A percentile compares a stretch with the other conserved stretches of the same genome.
Evolutionary conservation across 2,888 invertebrate genomes (phyloP).

Genomic region (Lucinisca nassula): DNA sequence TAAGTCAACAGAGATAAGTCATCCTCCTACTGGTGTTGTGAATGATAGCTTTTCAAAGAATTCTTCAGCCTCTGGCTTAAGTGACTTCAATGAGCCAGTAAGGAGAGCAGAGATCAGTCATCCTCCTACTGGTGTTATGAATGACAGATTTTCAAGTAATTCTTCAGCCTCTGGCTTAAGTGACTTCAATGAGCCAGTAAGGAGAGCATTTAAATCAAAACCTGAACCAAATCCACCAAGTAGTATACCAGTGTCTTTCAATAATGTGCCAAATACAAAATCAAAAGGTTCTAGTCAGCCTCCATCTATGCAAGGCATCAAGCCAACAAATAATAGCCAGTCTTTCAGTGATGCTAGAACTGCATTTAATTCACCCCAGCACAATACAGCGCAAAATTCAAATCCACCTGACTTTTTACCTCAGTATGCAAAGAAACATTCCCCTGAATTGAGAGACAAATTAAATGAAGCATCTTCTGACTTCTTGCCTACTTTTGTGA

Average conservation of each 20-base stretch:
- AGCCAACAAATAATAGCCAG: neutral
- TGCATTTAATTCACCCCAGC: neutral
- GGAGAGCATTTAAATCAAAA: neutral
- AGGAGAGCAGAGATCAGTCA: neutral
- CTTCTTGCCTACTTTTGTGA: conserved; percentile 24
- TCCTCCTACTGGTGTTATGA: neutral
- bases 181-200: neutral
- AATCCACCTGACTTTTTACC: conserved; percentile 34
- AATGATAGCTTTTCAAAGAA: neutral
- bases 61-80: neutral
- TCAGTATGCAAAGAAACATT: conserved; percentile 38
- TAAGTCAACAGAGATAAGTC: neutral
- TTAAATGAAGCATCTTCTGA: neutral
- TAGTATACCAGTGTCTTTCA: neutral
- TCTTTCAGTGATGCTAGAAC: neutral
- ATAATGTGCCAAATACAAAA: neutral
- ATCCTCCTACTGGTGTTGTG: neutral
- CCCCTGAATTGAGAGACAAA: conserved; percentile 14
- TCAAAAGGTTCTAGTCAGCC: neutral
- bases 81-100: neutral
- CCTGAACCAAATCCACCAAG: neutral
- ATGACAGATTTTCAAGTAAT: neutral
- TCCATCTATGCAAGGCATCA: neutral
- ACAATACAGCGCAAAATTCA: neutral
- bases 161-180: neutral